Evolutionary conservation across 2,797 vertebrate genomes (phyloP), one percentile per base, ranked within the genome.

Genomic region (Pterois miles): DNA sequence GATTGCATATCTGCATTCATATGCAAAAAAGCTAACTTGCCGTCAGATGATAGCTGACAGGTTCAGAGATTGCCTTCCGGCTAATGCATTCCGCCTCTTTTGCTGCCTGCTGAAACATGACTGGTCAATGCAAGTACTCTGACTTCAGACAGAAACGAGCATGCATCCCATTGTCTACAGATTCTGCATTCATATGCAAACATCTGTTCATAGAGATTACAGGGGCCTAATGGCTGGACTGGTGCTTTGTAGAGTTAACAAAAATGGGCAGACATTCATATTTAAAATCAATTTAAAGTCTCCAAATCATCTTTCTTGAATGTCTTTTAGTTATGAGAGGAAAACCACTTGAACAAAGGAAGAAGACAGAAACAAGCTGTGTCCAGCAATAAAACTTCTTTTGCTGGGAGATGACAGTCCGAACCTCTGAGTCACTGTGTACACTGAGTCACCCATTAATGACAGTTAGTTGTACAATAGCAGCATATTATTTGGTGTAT

Each of bases 281-380:
- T 52, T 54, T 60, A 65, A 11, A 71, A 43, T 34, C 80, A 77
- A 77, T 74, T 69, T 58, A 56, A 65, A 59, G n/a, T 50, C 46
- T 50, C 46, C 18, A 50, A 50, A n/a, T n/a, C 46, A 36, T 62
- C 54, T 70, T 6, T 57, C 31, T 23, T 59, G 48, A 76, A 56
- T 68, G 40, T 50, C 43, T 72, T 65, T 48, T 36, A 72, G 48
- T 64, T 71, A 40, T n/a, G 5, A 18, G 43, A 48, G 3, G 31
- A 58, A 70, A 78, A 43, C 43, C 14, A 63, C 13, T 46, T 59
- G 50, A 23, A 65, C 36, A 59, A 22, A 57, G 13, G 8, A 16
- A 34, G 9, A 36, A 46, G 36, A 36, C 18, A 59, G 54, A 75
- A 67, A 71, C 63, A 36, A 10, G 27, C 33, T 66, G 38, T 13